Conservation (phyloP, 2,113 vertebrate genomes). For the Gallinago paraguaiae region DNA sequence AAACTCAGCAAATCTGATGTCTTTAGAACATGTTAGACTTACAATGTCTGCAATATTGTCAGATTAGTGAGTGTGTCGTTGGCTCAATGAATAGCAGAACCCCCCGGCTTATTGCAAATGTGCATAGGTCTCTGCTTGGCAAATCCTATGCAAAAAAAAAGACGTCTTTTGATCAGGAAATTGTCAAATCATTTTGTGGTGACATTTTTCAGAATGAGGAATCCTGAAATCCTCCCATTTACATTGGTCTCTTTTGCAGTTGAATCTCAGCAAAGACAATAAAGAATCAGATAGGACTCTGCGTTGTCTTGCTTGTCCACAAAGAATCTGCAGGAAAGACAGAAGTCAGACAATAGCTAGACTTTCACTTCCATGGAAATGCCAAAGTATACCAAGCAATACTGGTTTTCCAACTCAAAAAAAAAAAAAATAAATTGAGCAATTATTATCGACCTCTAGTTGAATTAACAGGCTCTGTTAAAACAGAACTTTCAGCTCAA, state of each 20-base stretch:
- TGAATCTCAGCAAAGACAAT: background rate
- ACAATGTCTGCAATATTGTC: background rate
- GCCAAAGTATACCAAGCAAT: background rate
- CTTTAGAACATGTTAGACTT: background rate
- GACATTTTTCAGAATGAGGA: background rate
- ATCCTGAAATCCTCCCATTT: background rate
- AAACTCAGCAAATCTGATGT: constrained; percentile 5
- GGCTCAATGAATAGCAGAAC: background rate
- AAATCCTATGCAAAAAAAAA: background rate
- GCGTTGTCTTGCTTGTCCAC: background rate
- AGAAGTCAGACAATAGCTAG: background rate
- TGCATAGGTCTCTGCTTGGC: background rate
- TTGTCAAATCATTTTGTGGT: background rate
- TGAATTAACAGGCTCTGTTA: background rate
- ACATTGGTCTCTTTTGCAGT: background rate
- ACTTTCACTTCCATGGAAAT: background rate
- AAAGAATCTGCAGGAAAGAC: background rate
- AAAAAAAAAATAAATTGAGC: background rate
- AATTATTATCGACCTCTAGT: background rate
- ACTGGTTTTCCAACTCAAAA: background rate
- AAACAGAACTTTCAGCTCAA: background rate
- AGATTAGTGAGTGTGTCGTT: background rate
- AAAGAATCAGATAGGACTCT: background rate
- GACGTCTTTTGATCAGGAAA: background rate
- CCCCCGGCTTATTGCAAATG: background rate